Evolutionary conservation across 2,113 vertebrate genomes (phyloP).

Genomic region (Syngnathus scovelli): DNA sequence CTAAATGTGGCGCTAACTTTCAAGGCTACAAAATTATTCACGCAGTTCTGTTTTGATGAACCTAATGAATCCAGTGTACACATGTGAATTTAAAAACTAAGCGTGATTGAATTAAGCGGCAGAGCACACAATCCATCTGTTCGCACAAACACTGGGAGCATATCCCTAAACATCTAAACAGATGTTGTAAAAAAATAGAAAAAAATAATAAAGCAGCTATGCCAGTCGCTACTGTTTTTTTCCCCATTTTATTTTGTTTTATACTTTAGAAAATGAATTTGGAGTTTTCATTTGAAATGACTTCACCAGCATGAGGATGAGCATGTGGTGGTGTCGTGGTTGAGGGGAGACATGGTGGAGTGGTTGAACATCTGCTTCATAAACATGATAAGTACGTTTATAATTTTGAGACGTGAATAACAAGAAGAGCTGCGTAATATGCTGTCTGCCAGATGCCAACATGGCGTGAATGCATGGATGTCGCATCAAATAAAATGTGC

Average conservation of each 20-base stretch:
- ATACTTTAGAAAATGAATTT: not conserved
- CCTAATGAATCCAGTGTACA: not conserved
- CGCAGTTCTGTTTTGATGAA: slow-evolving; percentile 5
- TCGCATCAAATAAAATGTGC: not conserved
- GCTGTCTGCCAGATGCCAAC: not conserved
- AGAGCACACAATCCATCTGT: slow-evolving; percentile 1
- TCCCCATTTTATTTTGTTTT: not conserved
- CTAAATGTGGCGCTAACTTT: not conserved
- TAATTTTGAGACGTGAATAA: not conserved
- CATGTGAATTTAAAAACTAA: not conserved
- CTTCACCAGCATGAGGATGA: not conserved
- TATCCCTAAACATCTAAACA: not conserved
- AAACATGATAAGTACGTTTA: not conserved
- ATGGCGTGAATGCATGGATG: not conserved
- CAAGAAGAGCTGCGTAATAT: not conserved
- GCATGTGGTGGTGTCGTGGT: not conserved
- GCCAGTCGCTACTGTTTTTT: not conserved
- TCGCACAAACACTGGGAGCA: not conserved
- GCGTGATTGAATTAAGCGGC: not conserved
- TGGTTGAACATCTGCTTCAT: slow-evolving; percentile 2
- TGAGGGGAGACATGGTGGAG: not conserved
- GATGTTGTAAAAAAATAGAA: not conserved
- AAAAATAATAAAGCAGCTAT: not conserved
- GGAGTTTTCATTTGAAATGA: not conserved
- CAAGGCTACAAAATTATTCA: not conserved